Conservation (phyloP, 2,113 vertebrate species). For the Lophotis ruficrista region DNA sequence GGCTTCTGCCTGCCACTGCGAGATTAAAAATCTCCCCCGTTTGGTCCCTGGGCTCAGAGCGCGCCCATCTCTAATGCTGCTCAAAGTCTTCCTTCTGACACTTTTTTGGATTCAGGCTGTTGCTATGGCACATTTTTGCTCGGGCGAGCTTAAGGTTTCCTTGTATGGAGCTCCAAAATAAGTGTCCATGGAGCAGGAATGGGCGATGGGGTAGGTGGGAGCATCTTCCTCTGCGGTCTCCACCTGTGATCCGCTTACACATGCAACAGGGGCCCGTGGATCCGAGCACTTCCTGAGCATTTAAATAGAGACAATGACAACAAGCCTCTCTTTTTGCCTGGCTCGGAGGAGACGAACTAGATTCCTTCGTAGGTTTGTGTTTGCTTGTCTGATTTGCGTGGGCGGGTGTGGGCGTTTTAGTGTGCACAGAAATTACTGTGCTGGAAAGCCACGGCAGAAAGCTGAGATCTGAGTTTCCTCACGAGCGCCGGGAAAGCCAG, state of each 20-base stretch:
- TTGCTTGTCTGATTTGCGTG: background rate
- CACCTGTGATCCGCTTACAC: background rate
- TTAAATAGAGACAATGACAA: background rate
- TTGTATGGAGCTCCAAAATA: background rate
- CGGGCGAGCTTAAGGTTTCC: background rate
- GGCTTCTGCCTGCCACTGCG: background rate
- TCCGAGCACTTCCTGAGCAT: background rate
- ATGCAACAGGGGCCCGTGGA: background rate
- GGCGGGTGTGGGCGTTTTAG: background rate
- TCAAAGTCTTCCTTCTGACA: background rate
- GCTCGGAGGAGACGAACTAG: background rate
- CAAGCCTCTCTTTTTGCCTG: background rate
- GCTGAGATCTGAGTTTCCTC: background rate
- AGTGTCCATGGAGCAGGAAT: background rate
- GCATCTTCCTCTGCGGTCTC: background rate
- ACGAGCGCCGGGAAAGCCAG: fast-evolving
- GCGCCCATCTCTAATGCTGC: background rate
- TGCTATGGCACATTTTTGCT: constrained; percentile 7
- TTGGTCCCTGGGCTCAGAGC: background rate
- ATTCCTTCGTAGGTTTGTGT: background rate
- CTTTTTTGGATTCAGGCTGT: background rate
- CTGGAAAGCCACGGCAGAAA: background rate
- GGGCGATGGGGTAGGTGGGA: background rate
- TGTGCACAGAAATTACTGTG: background rate
- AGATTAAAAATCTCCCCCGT: background rate